These are phyloP conservation scores for Philereme vetulata DNA, from an alignment of 2,888 invertebrate genomes.

Conservation along the genomic window DNA sequence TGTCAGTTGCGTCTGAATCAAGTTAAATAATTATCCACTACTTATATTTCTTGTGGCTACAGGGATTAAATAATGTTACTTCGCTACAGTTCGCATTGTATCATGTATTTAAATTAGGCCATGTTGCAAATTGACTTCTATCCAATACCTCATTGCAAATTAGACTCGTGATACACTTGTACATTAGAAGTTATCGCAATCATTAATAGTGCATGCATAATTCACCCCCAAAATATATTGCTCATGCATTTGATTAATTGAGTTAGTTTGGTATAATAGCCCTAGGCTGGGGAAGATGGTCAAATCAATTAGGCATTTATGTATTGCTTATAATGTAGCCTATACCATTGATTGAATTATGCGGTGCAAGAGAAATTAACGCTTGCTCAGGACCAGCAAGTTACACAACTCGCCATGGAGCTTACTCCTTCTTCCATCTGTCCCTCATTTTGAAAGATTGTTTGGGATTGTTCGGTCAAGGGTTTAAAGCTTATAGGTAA, in stretches of 20 bases:
- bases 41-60: too few species aligned
- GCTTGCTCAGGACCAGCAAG: too few species aligned
- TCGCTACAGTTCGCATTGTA: background rate
- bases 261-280: constrained; percentile 27
- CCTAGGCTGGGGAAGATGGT: constrained; percentile 14
- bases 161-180: constrained; percentile 14
- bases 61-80: too few species aligned
- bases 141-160: constrained; percentile 9
- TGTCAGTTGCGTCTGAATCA: too few species aligned
- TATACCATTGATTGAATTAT: too few species aligned
- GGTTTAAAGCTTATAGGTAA: too few species aligned
- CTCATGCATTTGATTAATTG: constrained; percentile 30
- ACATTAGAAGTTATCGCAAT: constrained; percentile 13
- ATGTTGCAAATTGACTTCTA: background rate
- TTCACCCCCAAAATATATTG: constrained; percentile 26
- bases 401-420: too few species aligned
- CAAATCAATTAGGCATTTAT: constrained; percentile 27
- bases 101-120: background rate
- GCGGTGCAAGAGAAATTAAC: too few species aligned
- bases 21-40: too few species aligned
- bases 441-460: too few species aligned
- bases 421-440: too few species aligned
- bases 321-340: constrained; percentile 6
- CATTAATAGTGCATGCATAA: constrained; percentile 23
- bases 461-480: too few species aligned